A percentile compares a stretch with the other conserved stretches of the same genome.
phyloP scores from a whole-genome alignment of 1,140 invertebrate species.

The Heliconius hewitsoni region DNA sequence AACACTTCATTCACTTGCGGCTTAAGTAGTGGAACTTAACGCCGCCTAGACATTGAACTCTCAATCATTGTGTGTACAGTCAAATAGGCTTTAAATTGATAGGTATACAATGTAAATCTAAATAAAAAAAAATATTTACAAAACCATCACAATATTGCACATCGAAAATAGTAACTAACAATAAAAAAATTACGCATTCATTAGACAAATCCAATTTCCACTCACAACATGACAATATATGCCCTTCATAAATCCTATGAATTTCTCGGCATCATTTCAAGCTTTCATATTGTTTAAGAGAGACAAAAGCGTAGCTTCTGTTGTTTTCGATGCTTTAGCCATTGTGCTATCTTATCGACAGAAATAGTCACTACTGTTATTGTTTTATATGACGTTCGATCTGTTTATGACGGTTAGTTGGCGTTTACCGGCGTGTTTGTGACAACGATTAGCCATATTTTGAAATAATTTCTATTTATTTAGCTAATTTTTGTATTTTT shows the following conservation, averaged over 20 bases:
- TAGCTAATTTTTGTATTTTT: too few relatives aligned
- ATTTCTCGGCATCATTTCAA: conserved; percentile 36
- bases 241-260: conserved; percentile 38
- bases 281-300: conserved; percentile 46
- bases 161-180: background rate
- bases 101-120: background rate
- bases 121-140: background rate
- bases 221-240: conserved; percentile 38
- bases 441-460: background rate
- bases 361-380: conserved; percentile 30
- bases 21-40: too few relatives aligned
- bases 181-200: background rate
- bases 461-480: background rate
- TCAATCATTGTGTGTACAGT: too few relatives aligned
- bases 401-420: conserved; percentile 9
- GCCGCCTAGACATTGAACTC: too few relatives aligned
- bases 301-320: conserved; percentile 41
- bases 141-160: background rate
- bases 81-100: too few relatives aligned
- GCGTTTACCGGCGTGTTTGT: background rate
- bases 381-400: conserved; percentile 30
- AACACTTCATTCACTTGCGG: too few relatives aligned
- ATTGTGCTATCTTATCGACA: conserved; percentile 44
- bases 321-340: conserved; percentile 40
- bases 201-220: conserved; percentile 22